Percentiles rank a stretch among this genome's conserved stretches.
Conservation (phyloP, 2,888 invertebrate genomes). For the Loripinus fragilis region DNA sequence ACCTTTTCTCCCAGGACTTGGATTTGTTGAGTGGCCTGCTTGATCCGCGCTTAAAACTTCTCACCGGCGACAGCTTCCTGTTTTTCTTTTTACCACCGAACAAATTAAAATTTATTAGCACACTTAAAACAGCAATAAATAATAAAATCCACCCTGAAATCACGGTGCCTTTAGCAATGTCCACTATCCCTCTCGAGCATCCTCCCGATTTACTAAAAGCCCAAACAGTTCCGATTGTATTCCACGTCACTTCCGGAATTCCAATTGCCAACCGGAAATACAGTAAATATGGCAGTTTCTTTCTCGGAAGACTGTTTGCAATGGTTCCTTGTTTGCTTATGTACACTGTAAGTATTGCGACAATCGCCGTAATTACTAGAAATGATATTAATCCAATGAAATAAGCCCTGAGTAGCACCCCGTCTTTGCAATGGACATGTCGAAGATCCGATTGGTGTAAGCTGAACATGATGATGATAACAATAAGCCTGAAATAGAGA, state of each 20-base stretch:
- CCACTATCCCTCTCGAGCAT: conserved; percentile 70
- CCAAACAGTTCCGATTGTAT: conserved; percentile 48
- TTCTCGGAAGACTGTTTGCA: conserved; percentile 38
- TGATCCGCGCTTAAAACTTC: conserved; percentile 52
- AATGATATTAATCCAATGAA: conserved; percentile 53
- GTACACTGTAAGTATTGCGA: conserved; percentile 40
- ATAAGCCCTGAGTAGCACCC: conserved; percentile 39
- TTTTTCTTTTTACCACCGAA: conserved; percentile 85
- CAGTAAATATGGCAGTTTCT: conserved; percentile 35
- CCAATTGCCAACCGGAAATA: conserved; percentile 49
- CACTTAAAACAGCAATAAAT: conserved; percentile 88
- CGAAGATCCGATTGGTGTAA: conserved; percentile 87
- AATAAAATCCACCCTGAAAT: conserved; percentile 92
- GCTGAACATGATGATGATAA: conserved; percentile 87
- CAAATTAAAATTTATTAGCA: conserved; percentile 92
- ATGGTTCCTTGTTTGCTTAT: conserved; percentile 57
- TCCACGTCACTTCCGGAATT: conserved; percentile 56
- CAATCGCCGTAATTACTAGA: conserved; percentile 40
- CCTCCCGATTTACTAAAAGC: conserved; percentile 53
- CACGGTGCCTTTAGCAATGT: conserved; percentile 87
- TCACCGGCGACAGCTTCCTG: conserved; percentile 20
- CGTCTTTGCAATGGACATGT: conserved; percentile 64
- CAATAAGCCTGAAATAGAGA: conserved; percentile 87
- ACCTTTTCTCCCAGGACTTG: conserved; percentile 78
- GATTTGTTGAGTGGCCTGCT: conserved; percentile 56